Conservation (phyloP, 2,113 vertebrate genomes). For the Crotalus horridus region DNA sequence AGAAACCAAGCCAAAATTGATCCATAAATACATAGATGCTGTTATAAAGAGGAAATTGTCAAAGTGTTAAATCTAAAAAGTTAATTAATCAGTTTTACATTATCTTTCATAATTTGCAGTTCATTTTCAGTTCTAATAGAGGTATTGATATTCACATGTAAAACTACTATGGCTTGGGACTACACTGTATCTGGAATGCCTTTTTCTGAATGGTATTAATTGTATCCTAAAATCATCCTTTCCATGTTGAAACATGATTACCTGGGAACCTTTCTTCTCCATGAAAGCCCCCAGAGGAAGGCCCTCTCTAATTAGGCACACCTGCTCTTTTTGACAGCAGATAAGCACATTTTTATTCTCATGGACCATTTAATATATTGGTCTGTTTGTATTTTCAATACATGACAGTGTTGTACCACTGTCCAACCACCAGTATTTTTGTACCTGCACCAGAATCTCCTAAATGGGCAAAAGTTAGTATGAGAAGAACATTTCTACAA, state of each 20-base stretch:
- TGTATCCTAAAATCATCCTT: background rate
- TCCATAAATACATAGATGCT: background rate
- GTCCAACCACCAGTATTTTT: conserved; percentile 41
- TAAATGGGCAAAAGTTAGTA: conserved; percentile 50
- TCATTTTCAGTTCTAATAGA: background rate
- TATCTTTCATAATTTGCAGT: background rate
- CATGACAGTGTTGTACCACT: conserved; percentile 5
- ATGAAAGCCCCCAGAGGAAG: background rate
- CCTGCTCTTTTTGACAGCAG: background rate
- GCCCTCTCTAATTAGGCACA: background rate
- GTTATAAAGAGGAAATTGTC: background rate
- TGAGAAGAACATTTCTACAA: conserved; percentile 44
- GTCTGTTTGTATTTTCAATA: background rate
- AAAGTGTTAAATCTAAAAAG: background rate
- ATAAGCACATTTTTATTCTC: background rate
- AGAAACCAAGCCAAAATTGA: background rate
- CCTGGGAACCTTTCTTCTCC: background rate
- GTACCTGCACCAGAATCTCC: conserved; percentile 37
- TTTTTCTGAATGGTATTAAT: background rate
- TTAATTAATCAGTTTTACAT: background rate
- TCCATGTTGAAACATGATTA: background rate
- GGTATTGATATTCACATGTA: background rate
- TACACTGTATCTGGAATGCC: background rate
- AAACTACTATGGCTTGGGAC: background rate
- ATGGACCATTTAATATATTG: background rate